Percentiles rank a stretch among this genome's conserved stretches.
These are phyloP conservation scores for Sula dactylatra DNA, from an alignment of 2,113 vertebrate genomes.

Conservation along the genomic window DNA sequence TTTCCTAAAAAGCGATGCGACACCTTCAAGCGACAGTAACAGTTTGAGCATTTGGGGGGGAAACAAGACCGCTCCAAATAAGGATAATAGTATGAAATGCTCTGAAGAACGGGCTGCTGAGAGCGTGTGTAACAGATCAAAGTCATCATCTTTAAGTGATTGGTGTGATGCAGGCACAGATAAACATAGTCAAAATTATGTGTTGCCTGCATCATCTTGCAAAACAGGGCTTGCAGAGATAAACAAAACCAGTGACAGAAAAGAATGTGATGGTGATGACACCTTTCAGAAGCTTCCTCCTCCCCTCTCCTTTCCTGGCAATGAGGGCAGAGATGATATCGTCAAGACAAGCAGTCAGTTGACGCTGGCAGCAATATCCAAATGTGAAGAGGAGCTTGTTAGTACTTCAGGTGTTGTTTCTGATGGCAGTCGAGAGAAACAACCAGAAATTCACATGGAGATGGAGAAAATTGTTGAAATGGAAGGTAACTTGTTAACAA, in stretches of 20 bases:
- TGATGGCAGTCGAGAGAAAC: neutral
- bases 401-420: neutral
- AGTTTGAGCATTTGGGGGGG: neutral
- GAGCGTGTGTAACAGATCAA: neutral
- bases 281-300: neutral
- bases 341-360: neutral
- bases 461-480: neutral
- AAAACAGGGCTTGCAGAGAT: neutral
- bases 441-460: neutral
- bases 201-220: accelerated
- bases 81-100: neutral
- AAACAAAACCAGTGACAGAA: neutral
- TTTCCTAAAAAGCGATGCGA: accelerated
- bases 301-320: neutral
- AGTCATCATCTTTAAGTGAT: neutral
- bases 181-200: neutral
- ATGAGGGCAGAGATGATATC: neutral
- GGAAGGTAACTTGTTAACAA: neutral
- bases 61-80: neutral
- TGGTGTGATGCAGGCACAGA: accelerated
- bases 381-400: neutral
- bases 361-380: accelerated
- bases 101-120: neutral
- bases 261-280: neutral
- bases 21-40: neutral